phyloP scores from a whole-genome alignment of 2,888 invertebrate genomes.

The Sceliomorpha sp. region DNA sequence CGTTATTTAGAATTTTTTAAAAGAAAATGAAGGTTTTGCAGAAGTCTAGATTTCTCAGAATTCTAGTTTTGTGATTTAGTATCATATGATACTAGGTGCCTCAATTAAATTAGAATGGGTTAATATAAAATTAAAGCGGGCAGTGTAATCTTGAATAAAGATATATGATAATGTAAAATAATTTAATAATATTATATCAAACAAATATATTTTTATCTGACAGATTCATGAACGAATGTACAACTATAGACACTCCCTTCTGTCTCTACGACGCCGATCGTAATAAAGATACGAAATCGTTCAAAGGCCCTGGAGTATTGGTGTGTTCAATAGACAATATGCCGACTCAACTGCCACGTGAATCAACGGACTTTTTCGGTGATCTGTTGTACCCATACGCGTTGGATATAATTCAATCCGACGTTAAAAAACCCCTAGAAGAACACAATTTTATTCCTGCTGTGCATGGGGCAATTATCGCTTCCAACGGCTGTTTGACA shows the following conservation, averaged over 20 bases:
- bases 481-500: constrained; percentile 96
- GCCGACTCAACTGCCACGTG: constrained; percentile 99
- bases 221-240: constrained; percentile 98
- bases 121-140: no score
- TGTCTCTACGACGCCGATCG: constrained; percentile 99
- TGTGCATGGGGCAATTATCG: constrained; percentile 93
- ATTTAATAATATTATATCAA: no score
- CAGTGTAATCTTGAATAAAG: no score
- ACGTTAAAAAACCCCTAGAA: constrained; percentile 89
- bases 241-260: constrained; percentile 99
- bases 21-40: no score
- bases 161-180: no score
- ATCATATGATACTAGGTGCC: no score
- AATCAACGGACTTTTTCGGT: constrained; percentile 99
- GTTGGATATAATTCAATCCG: constrained; percentile 92
- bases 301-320: constrained; percentile 97
- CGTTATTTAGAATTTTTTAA: no score
- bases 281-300: constrained; percentile 97
- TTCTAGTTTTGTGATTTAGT: no score
- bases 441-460: constrained; percentile 88
- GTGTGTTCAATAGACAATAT: constrained; percentile 99
- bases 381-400: constrained; percentile 94
- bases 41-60: no score
- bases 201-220: no score
- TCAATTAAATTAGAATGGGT: no score